Base-by-base conservation (phyloP, 35 echinoderm and acorn worm genomes). In the Apostichopus japonicus region DNA sequence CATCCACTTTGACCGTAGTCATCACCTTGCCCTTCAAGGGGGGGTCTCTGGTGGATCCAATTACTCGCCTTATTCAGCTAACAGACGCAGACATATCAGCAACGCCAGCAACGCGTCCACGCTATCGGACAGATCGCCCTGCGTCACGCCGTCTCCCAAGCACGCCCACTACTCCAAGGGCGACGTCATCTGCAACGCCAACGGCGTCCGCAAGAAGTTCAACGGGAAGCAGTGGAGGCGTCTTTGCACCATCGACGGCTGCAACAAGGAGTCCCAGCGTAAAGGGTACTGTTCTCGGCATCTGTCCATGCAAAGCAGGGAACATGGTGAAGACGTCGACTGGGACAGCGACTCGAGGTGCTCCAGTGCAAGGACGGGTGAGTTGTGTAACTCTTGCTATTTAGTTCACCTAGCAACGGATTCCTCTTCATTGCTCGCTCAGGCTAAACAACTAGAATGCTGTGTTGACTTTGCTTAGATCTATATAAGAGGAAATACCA, bases 211-310 rank as follows among this genome's bases (percentile, higher is more conserved):
- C 14, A 98, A 98, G 78, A 98, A 98, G 82, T 98, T 94, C 87
- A 98, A 98, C 67, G 97, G 97, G 10, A 98, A 98, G 72, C 97
- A 98, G 90, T 98, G 97, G 97, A 90, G 97, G n/a, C 55, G 97
- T 1, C 88, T 98, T 10, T 98, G 97, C 72, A 96, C 97, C n/a
- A 93, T 92, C 25, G 97, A 98, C 21, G 97, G 97, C 6, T 98
- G 97, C 87, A 96, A 94, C 77, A 98, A 98, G 77, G 97, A 98
- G 65, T 98, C 97, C n/a, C 97, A 98, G 62, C 95, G 97, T 23
- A 95, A 95, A 11, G 97, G 97, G 8, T 98, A 96, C 87, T 98
- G 97, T 81, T 98, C 97, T 8, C 91, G 97, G n/a, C 97, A 98
- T 92, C 97, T 98, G 6, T 98, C 97, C 65, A 94, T 94, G 94